Conservation (phyloP, 1,140 invertebrate genomes). For the Micrasema minimum region DNA sequence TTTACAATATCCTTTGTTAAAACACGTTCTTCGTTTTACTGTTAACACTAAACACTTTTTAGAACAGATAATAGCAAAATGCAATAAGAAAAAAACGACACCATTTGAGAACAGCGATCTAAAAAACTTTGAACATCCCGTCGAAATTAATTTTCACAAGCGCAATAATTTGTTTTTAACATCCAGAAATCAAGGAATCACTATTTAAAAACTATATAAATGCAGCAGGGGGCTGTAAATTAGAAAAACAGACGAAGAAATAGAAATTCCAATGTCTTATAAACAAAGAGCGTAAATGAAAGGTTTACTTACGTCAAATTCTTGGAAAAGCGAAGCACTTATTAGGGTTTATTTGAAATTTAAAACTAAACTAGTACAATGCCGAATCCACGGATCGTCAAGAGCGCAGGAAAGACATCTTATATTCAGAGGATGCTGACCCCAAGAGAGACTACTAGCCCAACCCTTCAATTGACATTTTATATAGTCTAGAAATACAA, state of each 20-base stretch:
- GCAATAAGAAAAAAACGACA: constrained; percentile 9
- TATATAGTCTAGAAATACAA: too few species aligned
- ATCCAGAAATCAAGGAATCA: not conserved
- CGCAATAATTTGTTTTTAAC: not conserved
- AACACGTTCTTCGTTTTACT: constrained; percentile 33
- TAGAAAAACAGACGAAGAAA: constrained; percentile 6
- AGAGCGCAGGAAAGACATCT: constrained; percentile 20
- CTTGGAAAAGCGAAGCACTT: constrained; percentile 19
- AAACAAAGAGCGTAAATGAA: constrained; percentile 29
- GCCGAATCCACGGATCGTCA: not conserved
- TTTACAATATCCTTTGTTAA: constrained; percentile 10
- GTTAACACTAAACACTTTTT: constrained; percentile 15
- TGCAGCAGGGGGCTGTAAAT: not conserved
- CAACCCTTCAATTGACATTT: constrained; percentile 44
- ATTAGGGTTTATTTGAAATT: constrained; percentile 1
- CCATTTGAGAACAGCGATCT: not conserved
- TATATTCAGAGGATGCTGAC: constrained; percentile 42
- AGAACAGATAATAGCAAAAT: not conserved
- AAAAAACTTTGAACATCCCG: not conserved
- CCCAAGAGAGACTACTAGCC: constrained; percentile 35
- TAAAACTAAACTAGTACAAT: not conserved
- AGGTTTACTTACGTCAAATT: constrained; percentile 29
- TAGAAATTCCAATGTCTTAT: constrained; percentile 27
- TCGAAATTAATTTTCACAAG: constrained; percentile 4
- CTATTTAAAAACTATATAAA: not conserved